phyloP scores from a whole-genome alignment of 2,113 vertebrate species.

The Psittacus erithacus region DNA sequence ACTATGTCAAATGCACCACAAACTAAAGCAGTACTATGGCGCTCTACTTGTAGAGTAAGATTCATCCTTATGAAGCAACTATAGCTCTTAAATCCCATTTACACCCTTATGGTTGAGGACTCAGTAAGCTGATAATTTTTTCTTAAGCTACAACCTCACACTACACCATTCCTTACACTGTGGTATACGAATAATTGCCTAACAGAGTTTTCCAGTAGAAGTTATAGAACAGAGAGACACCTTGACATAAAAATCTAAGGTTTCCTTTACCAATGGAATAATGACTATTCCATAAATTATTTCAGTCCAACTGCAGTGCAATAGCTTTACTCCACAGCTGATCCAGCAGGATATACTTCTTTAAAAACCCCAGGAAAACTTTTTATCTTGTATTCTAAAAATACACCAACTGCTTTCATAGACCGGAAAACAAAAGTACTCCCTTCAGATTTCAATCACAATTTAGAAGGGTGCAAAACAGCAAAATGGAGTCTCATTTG shows the following conservation, averaged over 20 bases:
- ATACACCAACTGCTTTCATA: background rate
- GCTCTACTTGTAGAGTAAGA: background rate
- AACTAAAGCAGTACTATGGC: background rate
- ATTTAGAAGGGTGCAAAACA: slow-evolving; percentile 31
- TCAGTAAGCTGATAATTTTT: background rate
- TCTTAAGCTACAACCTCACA: background rate
- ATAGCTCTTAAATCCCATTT: background rate
- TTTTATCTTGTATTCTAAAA: slow-evolving; percentile 51
- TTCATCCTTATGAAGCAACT: background rate
- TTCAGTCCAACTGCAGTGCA: background rate
- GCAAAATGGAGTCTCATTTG: background rate
- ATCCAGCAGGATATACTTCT: background rate
- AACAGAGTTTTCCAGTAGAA: background rate
- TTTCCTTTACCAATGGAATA: background rate
- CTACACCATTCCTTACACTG: background rate
- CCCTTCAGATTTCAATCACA: slow-evolving; percentile 28
- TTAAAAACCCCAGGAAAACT: background rate
- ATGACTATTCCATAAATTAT: background rate
- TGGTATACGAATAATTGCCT: background rate
- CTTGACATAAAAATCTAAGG: background rate
- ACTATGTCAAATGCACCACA: background rate
- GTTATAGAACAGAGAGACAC: background rate
- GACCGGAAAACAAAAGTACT: background rate
- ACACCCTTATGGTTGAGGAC: background rate
- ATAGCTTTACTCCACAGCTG: background rate